A percentile compares a stretch with the other conserved stretches of the same genome.
Evolutionary conservation across 30 jellyfish, hydroid and myxozoan species (phyloP).

Genomic region (Cassiopea andromeda): DNA sequence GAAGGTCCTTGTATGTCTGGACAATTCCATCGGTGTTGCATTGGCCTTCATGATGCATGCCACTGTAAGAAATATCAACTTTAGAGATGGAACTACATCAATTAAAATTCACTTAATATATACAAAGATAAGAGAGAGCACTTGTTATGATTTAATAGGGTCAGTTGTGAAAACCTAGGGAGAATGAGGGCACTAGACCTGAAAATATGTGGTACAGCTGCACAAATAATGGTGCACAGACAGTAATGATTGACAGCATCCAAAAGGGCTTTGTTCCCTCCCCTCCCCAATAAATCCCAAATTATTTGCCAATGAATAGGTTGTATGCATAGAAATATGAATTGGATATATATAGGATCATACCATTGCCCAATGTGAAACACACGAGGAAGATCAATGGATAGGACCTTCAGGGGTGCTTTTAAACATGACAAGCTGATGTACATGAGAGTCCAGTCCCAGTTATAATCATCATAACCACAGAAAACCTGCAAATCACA

Average conservation of each 20-base stretch:
- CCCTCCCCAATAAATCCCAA: no score
- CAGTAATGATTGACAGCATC: no score
- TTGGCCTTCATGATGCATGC: conserved; percentile 85
- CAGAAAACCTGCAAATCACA: conserved; percentile 69
- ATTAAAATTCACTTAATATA: no score
- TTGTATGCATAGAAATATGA: no score
- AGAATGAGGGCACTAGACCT: no score
- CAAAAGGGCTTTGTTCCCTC: no score
- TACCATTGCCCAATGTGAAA: conserved; percentile 96
- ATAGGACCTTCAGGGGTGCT: conserved; percentile 65
- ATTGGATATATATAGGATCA: background rate
- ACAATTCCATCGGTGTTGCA: conserved; percentile 76
- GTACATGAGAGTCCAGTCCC: conserved; percentile 98
- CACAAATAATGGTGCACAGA: no score
- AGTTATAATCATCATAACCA: conserved; percentile 90
- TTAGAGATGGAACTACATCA: background rate
- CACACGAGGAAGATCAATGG: conserved; percentile 82
- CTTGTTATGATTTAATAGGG: no score
- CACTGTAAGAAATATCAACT: conserved; percentile 54
- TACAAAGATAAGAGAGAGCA: no score
- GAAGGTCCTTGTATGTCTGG: conserved; percentile 42
- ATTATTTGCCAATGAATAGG: no score
- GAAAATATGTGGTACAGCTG: no score
- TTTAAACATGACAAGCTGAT: conserved; percentile 63
- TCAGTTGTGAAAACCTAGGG: no score